Percentiles rank a stretch among this genome's conserved stretches.
Conservation (phyloP, 2,888 invertebrate genomes). For the Dicranocentrus wangi region DNA sequence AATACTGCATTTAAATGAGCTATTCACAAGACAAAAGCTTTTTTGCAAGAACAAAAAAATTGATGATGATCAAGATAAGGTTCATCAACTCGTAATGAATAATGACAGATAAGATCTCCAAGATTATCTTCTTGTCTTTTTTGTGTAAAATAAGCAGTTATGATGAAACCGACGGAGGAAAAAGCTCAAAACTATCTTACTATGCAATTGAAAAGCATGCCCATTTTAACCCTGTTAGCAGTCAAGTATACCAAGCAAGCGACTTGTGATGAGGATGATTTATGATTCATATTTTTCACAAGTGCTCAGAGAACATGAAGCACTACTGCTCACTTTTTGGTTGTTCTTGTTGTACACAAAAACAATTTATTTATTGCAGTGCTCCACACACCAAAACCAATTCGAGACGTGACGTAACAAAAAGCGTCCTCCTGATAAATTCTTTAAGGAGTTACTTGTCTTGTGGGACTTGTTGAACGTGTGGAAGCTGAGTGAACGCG, state of each 20-base stretch:
- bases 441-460: neutral
- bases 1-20: neutral
- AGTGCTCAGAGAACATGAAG: neutral
- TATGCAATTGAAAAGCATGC: neutral
- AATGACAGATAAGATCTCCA: neutral
- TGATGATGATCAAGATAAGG: neutral
- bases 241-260: neutral
- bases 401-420: slow-evolving; percentile 1
- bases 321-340: neutral
- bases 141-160: too few relatives aligned
- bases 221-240: neutral
- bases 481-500: neutral
- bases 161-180: too few relatives aligned
- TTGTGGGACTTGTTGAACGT: too few relatives aligned
- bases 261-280: neutral
- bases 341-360: neutral
- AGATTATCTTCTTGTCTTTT: neutral
- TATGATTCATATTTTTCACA: neutral
- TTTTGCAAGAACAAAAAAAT: too few relatives aligned
- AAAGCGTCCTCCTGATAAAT: slow-evolving; percentile 3
- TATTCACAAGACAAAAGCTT: neutral
- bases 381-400: neutral
- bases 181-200: too few relatives aligned
- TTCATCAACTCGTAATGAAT: too few relatives aligned
- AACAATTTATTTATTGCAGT: neutral